phyloP scores from a whole-genome alignment of 2,113 vertebrate species.

The Erythrocercus mccallii region DNA sequence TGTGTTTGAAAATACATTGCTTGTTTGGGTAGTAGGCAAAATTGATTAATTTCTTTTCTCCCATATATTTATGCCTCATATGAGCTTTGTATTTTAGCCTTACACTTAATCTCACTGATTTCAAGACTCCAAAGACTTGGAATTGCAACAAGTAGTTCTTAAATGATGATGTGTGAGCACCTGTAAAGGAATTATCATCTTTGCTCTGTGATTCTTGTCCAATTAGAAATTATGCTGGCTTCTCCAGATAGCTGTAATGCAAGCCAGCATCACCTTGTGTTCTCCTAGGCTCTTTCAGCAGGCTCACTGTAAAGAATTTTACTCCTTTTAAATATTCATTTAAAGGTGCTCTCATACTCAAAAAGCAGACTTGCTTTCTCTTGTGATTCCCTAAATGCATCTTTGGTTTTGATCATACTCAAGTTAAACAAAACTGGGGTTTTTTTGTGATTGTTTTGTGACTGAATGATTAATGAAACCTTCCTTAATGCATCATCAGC shows the following conservation, averaged over 20 bases:
- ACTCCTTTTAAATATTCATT: not conserved
- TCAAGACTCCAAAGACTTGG: not conserved
- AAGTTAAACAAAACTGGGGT: not conserved
- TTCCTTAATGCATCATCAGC: not conserved
- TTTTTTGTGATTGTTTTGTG: not conserved
- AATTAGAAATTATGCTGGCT: not conserved
- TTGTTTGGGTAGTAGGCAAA: not conserved
- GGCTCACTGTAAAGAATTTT: not conserved
- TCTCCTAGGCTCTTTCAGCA: not conserved
- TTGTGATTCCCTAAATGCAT: not conserved
- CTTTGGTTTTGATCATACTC: not conserved
- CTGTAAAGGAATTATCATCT: not conserved
- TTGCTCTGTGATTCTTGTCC: not conserved
- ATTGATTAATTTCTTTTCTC: not conserved
- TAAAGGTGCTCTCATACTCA: not conserved
- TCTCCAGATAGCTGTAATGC: not conserved
- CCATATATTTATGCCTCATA: not conserved
- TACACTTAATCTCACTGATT: not conserved
- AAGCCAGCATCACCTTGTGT: not conserved
- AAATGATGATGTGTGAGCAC: not conserved
- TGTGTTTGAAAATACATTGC: not conserved
- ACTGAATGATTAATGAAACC: not conserved
- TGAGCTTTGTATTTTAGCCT: not conserved
- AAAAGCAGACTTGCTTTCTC: not conserved
- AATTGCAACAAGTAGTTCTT: not conserved